A percentile compares a stretch with the other conserved stretches of the same genome.
Evolutionary conservation across 2,797 vertebrate species (phyloP).

Genomic region (Lerista edwardsae): DNA sequence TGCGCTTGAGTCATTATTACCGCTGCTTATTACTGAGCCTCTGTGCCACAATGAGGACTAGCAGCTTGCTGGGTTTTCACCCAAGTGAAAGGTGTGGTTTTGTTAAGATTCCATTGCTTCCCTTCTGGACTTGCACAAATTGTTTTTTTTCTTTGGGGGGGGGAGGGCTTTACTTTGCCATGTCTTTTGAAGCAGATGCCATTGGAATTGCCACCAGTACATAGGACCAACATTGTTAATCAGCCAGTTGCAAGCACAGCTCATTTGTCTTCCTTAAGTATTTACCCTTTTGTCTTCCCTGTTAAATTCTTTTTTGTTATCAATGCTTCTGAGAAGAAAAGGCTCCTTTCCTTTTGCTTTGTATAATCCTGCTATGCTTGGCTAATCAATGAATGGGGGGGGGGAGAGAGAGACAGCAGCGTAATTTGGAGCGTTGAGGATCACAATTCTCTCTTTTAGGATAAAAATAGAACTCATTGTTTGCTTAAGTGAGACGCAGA

Average conservation of each 20-base stretch:
- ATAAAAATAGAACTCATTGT: neutral
- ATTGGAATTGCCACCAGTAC: conserved; percentile 46
- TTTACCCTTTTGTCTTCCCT: conserved; percentile 32
- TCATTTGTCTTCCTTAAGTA: conserved; percentile 35
- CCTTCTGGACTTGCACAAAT: no score
- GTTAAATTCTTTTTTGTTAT: conserved; percentile 24
- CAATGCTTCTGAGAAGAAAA: conserved; percentile 50
- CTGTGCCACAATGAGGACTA: neutral
- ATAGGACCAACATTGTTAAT: conserved; percentile 44
- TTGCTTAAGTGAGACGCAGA: neutral
- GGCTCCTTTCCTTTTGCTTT: conserved; percentile 40
- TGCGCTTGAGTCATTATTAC: no score
- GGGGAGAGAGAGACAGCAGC: neutral
- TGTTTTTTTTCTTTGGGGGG: no score
- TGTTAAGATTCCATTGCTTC: no score
- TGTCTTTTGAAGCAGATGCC: conserved; percentile 17
- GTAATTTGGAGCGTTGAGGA: conserved; percentile 25
- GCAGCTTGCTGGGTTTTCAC: neutral
- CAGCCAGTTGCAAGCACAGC: conserved; percentile 51
- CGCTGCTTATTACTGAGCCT: no score
- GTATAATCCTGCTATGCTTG: conserved; percentile 27
- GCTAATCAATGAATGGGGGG: neutral
- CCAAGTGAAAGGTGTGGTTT: neutral
- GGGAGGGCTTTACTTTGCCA: no score
- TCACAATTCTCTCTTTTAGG: neutral